These are phyloP conservation scores for Agriopis aurantiaria DNA, from an alignment of 2,888 invertebrate genomes.

Conservation along the genomic window DNA sequence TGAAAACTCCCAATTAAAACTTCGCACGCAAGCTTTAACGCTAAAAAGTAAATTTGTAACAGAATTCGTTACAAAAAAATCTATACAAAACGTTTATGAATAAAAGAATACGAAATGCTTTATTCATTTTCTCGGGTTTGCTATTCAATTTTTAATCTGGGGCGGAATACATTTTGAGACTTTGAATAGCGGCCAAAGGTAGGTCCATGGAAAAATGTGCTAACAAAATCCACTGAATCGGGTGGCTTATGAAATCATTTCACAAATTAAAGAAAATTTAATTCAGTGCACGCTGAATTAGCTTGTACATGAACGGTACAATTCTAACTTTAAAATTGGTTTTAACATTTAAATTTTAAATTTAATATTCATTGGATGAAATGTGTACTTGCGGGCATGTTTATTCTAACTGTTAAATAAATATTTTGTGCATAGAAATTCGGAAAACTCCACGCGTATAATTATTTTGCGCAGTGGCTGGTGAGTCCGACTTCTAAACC, in stretches of 20 bases:
- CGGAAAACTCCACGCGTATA: not conserved
- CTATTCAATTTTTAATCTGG: conserved; percentile 38
- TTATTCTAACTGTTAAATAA: not conserved
- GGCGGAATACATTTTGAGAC: conserved; percentile 25
- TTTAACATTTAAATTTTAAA: conserved; percentile 1
- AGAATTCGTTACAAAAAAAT: not conserved
- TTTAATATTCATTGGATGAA: conserved; percentile 1
- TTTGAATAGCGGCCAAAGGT: conserved; percentile 27
- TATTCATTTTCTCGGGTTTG: conserved; percentile 41
- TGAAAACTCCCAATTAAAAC: too few relatives aligned
- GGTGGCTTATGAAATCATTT: not conserved
- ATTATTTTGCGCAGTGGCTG: too few relatives aligned
- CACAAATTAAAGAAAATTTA: not conserved
- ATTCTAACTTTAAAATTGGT: not conserved
- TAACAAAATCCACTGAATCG: conserved; percentile 12
- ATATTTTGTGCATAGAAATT: not conserved
- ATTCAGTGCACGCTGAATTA: conserved; percentile 14
- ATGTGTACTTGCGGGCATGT: not conserved
- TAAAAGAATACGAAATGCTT: conserved; percentile 43
- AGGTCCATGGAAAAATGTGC: conserved; percentile 21
- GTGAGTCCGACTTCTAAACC: too few relatives aligned
- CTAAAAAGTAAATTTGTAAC: not conserved
- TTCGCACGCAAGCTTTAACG: too few relatives aligned
- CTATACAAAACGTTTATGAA: conserved; percentile 42
- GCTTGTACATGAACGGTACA: not conserved